phyloP scores from a whole-genome alignment of 2,888 invertebrate genomes.

The Andrena trimmerana region DNA sequence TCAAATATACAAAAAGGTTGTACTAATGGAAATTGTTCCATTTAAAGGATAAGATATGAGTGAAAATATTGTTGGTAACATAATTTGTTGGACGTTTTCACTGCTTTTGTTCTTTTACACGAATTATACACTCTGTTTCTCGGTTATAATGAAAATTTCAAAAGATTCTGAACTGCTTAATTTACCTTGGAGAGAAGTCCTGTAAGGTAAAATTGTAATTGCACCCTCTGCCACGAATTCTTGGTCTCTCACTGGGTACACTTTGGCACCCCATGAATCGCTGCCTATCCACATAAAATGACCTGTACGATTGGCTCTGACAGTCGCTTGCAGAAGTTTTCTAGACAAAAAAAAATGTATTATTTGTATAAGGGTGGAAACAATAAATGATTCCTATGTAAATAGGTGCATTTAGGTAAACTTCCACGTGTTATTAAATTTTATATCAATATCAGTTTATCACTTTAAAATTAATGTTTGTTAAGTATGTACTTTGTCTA shows the following conservation, averaged over 20 bases:
- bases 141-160: neutral
- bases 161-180: neutral
- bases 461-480: too few species aligned
- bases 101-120: neutral
- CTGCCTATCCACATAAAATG: conserved; percentile 90
- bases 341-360: conserved; percentile 79
- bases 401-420: too few species aligned
- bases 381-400: neutral
- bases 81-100: too few species aligned
- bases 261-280: conserved; percentile 90
- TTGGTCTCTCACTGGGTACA: conserved; percentile 88
- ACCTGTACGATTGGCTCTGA: conserved; percentile 87
- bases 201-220: conserved; percentile 88
- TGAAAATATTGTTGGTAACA: too few species aligned
- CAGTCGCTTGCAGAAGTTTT: conserved; percentile 87
- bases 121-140: neutral
- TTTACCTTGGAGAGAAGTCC: conserved; percentile 86
- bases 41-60: too few species aligned
- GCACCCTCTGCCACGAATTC: conserved; percentile 88
- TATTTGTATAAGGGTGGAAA: too few species aligned
- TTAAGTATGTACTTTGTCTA: too few species aligned
- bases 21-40: too few species aligned
- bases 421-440: too few species aligned
- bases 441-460: too few species aligned
- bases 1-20: too few species aligned